Conservation (phyloP, 1,140 invertebrate species). For the Papilio glaucus region DNA sequence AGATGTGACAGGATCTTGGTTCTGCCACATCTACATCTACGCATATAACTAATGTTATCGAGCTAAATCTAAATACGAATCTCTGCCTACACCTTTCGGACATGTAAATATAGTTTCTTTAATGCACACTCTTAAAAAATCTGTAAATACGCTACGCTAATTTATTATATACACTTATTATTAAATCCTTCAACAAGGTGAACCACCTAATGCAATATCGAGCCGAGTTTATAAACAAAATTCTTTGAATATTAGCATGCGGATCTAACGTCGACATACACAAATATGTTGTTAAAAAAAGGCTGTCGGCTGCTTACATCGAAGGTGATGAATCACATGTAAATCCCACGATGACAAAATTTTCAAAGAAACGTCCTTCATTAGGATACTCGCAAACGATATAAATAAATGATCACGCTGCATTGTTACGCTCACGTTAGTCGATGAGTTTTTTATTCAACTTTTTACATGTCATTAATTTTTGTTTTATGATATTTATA, state of each 20-base stretch:
- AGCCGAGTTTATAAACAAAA: slow-evolving; percentile 24
- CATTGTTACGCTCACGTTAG: background rate
- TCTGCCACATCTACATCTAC: no score
- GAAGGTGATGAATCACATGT: slow-evolving; percentile 67
- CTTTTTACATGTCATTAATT: no score
- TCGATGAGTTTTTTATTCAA: background rate
- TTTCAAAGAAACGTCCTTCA: slow-evolving; percentile 61
- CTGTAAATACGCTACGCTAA: slow-evolving; percentile 5
- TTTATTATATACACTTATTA: background rate
- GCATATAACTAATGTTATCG: no score
- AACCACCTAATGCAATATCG: slow-evolving; percentile 27
- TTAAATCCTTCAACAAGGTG: slow-evolving; percentile 30
- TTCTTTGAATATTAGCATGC: slow-evolving; percentile 50
- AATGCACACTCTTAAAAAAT: background rate
- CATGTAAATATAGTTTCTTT: background rate
- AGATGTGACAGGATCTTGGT: no score
- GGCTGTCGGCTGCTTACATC: slow-evolving; percentile 67
- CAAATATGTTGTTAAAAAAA: slow-evolving; percentile 54
- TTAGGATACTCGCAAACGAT: slow-evolving; percentile 55
- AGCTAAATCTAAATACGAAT: no score
- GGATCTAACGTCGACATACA: slow-evolving; percentile 49
- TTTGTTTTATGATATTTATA: no score
- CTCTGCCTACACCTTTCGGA: no score
- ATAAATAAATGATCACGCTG: background rate
- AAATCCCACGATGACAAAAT: slow-evolving; percentile 56